phyloP scores from a whole-genome alignment of 2,113 vertebrate species.

The Cinclus cinclus region DNA sequence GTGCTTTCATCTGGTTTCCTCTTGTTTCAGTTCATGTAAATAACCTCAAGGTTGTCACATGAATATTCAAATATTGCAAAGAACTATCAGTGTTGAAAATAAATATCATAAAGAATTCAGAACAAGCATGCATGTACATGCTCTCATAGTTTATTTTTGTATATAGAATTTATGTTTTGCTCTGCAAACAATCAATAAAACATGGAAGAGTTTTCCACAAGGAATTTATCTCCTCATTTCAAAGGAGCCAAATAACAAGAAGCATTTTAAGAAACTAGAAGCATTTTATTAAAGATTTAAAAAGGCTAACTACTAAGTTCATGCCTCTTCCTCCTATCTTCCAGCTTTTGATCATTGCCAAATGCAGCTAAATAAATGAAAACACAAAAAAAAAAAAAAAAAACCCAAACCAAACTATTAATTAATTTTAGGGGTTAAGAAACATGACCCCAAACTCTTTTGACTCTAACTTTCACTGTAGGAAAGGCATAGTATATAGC shows the following conservation, averaged over 20 bases:
- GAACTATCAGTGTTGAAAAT: constrained; percentile 41
- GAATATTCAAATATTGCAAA: constrained; percentile 53
- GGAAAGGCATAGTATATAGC: background rate
- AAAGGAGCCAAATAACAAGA: background rate
- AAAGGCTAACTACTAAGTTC: background rate
- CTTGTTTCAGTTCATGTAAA: constrained; percentile 15
- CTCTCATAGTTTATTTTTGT: constrained; percentile 31
- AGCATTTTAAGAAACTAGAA: background rate
- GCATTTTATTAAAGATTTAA: constrained; percentile 12
- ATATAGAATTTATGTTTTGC: constrained; percentile 32
- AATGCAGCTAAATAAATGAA: background rate
- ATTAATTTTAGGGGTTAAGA: background rate
- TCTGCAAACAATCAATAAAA: constrained; percentile 32
- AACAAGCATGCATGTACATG: constrained; percentile 9
- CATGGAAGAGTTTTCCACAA: background rate
- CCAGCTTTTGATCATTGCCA: background rate
- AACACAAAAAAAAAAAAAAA: too few relatives aligned
- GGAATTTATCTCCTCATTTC: constrained; percentile 12
- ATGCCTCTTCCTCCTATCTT: background rate
- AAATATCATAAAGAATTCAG: constrained; percentile 50
- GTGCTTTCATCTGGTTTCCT: constrained; percentile 16
- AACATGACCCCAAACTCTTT: background rate
- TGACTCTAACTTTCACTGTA: background rate
- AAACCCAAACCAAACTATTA: background rate
- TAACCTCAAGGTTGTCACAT: constrained; percentile 16